These are phyloP conservation scores for Betta splendens DNA, from an alignment of 2,797 vertebrate genomes.

Conservation along the genomic window DNA sequence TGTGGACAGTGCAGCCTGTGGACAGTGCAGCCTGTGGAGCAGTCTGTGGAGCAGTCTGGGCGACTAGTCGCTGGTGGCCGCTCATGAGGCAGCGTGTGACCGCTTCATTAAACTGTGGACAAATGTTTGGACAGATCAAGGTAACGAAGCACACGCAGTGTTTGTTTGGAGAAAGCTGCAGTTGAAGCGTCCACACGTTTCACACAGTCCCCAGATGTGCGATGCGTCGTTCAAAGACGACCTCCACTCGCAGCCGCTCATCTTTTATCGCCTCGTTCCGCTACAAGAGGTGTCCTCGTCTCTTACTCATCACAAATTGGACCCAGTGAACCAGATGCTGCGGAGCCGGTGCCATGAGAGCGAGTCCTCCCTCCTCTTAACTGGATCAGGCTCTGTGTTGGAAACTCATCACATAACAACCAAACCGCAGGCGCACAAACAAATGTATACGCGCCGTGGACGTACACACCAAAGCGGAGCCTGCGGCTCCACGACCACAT, in stretches of 20 bases:
- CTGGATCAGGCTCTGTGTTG: conserved; percentile 28
- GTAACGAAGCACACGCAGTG: too few relatives aligned
- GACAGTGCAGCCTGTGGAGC: too few relatives aligned
- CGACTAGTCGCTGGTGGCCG: too few relatives aligned
- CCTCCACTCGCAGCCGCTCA: background rate
- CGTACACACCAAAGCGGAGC: conserved; percentile 10
- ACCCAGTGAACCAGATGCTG: conserved; percentile 26
- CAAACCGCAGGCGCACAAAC: conserved; percentile 32
- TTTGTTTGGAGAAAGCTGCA: too few relatives aligned
- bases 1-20: too few relatives aligned
- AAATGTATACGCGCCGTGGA: background rate
- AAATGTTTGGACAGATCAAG: too few relatives aligned
- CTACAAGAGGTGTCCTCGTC: background rate
- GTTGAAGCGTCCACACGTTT: too few relatives aligned
- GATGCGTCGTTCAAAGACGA: background rate
- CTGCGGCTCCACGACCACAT: conserved; percentile 20
- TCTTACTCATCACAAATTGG: background rate
- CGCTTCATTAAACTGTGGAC: too few relatives aligned
- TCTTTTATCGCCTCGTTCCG: too few relatives aligned
- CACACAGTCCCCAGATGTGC: background rate
- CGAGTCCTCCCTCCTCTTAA: conserved; percentile 35
- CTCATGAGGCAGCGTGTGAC: too few relatives aligned
- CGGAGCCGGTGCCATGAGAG: conserved; percentile 29
- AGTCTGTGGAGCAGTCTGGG: too few relatives aligned
- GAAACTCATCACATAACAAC: conserved; percentile 40